Conservation (phyloP, 2,113 vertebrate species). For the Ptychochromis oligacanthus region DNA sequence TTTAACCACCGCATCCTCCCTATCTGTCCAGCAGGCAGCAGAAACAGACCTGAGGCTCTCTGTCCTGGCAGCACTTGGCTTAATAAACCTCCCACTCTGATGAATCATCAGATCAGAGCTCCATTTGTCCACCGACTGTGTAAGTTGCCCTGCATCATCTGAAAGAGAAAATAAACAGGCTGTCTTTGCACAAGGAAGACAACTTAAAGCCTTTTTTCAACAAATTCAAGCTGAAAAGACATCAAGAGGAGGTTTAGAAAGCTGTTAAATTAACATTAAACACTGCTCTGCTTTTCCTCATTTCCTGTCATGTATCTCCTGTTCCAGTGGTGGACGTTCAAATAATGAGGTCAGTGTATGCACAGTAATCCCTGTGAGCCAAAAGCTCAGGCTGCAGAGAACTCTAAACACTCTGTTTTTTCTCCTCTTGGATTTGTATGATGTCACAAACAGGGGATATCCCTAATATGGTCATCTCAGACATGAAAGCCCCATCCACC, state of each 20-base stretch:
- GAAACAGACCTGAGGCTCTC: neutral
- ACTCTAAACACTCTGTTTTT: neutral
- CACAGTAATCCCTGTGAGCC: neutral
- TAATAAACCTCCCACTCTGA: neutral
- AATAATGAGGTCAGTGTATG: neutral
- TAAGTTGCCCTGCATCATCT: neutral
- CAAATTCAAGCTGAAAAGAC: neutral
- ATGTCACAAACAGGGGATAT: no score
- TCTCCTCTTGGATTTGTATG: rapidly evolving
- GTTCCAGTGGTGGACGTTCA: neutral
- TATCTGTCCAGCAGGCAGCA: neutral
- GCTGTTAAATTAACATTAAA: no score
- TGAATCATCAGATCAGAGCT: slow-evolving; percentile 5
- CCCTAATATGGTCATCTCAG: no score
- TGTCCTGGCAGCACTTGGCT: neutral
- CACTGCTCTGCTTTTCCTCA: no score
- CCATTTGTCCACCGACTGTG: neutral
- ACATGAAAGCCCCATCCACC: neutral
- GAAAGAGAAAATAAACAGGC: no score
- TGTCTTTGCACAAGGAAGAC: neutral
- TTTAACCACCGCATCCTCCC: neutral
- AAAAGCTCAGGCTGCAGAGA: neutral
- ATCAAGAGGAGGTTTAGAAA: neutral
- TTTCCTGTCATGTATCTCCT: neutral
- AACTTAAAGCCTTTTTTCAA: neutral